Evolutionary conservation across 2,888 invertebrate species (phyloP).

Genomic region (Heliconius hortense): DNA sequence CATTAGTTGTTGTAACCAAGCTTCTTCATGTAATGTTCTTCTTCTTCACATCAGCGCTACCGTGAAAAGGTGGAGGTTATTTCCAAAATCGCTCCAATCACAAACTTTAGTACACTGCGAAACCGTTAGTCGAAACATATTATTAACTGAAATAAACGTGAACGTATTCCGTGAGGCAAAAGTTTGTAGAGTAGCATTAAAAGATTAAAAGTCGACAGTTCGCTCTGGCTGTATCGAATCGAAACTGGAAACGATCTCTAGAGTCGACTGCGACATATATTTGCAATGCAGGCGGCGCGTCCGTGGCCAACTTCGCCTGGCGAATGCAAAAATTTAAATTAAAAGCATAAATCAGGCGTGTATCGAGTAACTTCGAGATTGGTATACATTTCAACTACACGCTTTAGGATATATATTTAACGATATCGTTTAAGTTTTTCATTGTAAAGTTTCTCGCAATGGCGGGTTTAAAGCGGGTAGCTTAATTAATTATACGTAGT

Average conservation of each 20-base stretch:
- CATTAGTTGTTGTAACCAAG: conserved; percentile 31
- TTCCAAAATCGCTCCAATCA: conserved; percentile 35
- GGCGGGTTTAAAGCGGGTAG: background rate
- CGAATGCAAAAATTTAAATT: conserved; percentile 83
- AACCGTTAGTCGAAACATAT: conserved; percentile 42
- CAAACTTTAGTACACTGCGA: conserved; percentile 35
- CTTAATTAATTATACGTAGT: background rate
- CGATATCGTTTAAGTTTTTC: conserved; percentile 42
- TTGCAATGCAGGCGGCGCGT: conserved; percentile 80
- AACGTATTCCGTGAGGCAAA: conserved; percentile 56
- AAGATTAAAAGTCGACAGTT: conserved; percentile 80
- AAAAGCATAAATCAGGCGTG: conserved; percentile 82
- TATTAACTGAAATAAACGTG: conserved; percentile 59
- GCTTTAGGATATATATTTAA: conserved; percentile 57
- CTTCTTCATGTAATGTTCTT: conserved; percentile 12
- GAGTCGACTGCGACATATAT: conserved; percentile 73
- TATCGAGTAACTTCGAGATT: conserved; percentile 80
- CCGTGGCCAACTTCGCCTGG: conserved; percentile 75
- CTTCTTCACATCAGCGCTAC: conserved; percentile 12
- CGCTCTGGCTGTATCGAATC: conserved; percentile 74
- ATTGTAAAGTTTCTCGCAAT: conserved; percentile 8
- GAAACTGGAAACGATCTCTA: conserved; percentile 71
- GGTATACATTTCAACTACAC: conserved; percentile 74
- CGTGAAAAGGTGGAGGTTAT: conserved; percentile 23
- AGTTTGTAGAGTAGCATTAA: conserved; percentile 80